These are phyloP conservation scores for Aurelia aurita DNA, from an alignment of 30 jellyfish, hydroid and myxozoan species.

Conservation along the genomic window DNA sequence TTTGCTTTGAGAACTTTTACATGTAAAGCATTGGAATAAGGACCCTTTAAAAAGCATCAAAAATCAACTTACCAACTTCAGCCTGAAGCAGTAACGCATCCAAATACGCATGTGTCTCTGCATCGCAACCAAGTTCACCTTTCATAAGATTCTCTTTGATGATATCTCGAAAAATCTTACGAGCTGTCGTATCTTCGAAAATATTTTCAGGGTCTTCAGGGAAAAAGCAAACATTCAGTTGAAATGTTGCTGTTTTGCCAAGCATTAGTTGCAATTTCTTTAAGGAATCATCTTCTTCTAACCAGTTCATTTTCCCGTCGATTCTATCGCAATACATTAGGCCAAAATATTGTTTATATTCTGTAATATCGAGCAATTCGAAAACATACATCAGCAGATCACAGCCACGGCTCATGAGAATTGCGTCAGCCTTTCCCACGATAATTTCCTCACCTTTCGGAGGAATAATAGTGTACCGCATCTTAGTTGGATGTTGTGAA, in stretches of 20 bases:
- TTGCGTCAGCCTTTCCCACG: conserved; percentile 23
- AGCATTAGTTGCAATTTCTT: conserved; percentile 14
- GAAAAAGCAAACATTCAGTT: conserved; percentile 46
- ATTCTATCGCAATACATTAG: conserved; percentile 46
- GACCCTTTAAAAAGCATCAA: too few species aligned
- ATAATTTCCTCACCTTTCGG: conserved; percentile 57
- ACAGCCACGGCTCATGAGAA: conserved; percentile 25
- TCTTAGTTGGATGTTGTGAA: not conserved
- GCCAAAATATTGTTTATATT: conserved; percentile 66
- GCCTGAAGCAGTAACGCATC: conserved; percentile 78
- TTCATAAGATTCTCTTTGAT: conserved; percentile 59
- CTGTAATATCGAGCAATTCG: conserved; percentile 30
- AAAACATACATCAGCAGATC: conserved; percentile 32
- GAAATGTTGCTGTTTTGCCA: conserved; percentile 38
- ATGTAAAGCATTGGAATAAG: too few species aligned
- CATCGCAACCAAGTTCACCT: conserved; percentile 71
- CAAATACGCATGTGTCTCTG: conserved; percentile 71
- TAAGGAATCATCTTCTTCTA: conserved; percentile 37
- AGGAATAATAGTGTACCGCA: conserved; percentile 34
- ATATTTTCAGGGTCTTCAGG: conserved; percentile 75
- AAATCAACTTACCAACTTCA: conserved; percentile 54
- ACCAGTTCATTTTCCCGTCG: conserved; percentile 73
- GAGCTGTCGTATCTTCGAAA: conserved; percentile 23
- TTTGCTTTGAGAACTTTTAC: too few species aligned
- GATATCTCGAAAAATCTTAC: conserved; percentile 60